Evolutionary conservation across 1,140 invertebrate species (phyloP).

Genomic region (Brachionus calyciflorus): DNA sequence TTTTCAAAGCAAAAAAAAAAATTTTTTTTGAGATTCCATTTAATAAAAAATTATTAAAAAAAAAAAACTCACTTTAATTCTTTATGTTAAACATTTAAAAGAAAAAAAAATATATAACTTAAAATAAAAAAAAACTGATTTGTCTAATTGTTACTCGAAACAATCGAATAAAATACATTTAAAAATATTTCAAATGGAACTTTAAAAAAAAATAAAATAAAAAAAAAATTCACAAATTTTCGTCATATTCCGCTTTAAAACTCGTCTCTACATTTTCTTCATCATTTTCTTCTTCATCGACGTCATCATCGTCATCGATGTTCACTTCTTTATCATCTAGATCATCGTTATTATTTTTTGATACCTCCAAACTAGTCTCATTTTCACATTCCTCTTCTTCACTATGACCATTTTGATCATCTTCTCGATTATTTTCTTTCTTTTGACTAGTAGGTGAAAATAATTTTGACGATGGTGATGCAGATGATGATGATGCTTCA

Average conservation of each 20-base stretch:
- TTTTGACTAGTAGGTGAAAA: constrained; percentile 18
- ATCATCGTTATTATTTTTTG: neutral
- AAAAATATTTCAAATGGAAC: no score
- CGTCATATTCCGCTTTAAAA: no score
- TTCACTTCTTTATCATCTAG: neutral
- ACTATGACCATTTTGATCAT: neutral
- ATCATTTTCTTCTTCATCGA: neutral
- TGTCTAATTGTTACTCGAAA: no score
- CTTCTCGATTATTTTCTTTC: neutral
- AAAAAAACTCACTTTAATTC: no score
- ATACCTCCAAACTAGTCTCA: neutral
- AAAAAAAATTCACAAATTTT: no score
- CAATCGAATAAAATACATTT: no score
- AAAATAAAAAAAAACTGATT: no score
- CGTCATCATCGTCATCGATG: neutral
- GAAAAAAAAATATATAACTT: constrained; percentile 13
- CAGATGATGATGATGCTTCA: no score
- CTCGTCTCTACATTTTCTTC: neutral
- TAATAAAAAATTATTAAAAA: constrained; percentile 15
- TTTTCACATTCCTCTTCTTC: neutral
- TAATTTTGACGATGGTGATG: neutral
- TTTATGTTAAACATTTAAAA: no score
- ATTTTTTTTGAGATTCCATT: constrained; percentile 18
- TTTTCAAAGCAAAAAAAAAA: neutral
- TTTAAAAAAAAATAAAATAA: no score